These are phyloP conservation scores for Fratercula arctica DNA, from an alignment of 2,797 vertebrate genomes.

Conservation along the genomic window DNA sequence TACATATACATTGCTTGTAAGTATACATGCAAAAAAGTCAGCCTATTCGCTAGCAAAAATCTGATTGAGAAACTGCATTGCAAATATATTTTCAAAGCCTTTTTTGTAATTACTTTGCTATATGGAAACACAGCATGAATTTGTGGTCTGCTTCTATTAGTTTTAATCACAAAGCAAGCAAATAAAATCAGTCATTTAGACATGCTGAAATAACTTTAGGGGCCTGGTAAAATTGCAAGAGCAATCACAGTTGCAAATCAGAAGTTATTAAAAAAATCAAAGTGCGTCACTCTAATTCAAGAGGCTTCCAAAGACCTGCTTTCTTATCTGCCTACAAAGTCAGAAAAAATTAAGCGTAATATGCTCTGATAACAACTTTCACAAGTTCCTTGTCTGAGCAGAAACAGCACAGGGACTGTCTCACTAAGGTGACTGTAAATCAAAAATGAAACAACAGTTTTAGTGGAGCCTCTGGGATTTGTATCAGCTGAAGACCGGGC, in stretches of 20 bases:
- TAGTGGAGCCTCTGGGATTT: slow-evolving; percentile 13
- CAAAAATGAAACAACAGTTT: slow-evolving; percentile 18
- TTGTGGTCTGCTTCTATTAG: neutral
- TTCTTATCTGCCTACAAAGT: neutral
- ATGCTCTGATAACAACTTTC: neutral
- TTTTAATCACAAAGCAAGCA: slow-evolving; percentile 35
- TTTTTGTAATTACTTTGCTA: neutral
- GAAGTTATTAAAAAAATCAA: neutral
- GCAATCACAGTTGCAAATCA: neutral
- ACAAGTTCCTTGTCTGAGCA: neutral
- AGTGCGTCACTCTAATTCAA: neutral
- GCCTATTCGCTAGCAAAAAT: neutral
- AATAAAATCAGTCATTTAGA: slow-evolving; percentile 22
- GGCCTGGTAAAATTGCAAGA: slow-evolving; percentile 17
- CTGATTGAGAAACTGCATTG: neutral
- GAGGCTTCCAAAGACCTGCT: neutral
- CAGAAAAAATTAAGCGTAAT: neutral
- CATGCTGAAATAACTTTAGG: neutral
- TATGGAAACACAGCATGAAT: slow-evolving; percentile 16
- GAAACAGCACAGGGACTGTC: slow-evolving; percentile 7
- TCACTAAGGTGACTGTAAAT: slow-evolving; percentile 1
- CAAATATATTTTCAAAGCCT: slow-evolving; percentile 36
- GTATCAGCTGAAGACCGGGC: neutral
- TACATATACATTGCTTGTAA: neutral
- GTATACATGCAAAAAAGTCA: neutral